A percentile compares a stretch with the other conserved stretches of the same genome.
These are phyloP conservation scores for Carollia perspicillata DNA, from an alignment of 2,113 vertebrate species.

Conservation along the genomic window DNA sequence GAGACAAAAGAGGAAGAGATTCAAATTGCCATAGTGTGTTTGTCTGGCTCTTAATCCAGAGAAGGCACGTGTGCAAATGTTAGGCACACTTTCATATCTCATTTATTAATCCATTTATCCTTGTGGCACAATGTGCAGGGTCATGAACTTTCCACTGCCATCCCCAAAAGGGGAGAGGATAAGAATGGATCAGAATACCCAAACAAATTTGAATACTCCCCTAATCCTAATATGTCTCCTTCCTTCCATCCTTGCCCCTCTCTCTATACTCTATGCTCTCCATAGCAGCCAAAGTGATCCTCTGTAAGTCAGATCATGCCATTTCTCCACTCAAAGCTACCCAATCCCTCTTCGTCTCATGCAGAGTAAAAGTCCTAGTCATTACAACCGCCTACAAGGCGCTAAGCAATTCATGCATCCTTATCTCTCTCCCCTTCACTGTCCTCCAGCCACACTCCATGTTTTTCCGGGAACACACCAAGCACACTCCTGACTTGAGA, in stretches of 20 bases:
- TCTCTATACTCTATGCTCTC: neutral
- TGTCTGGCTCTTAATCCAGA: neutral
- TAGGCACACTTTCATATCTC: neutral
- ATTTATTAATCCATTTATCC: slow-evolving; percentile 15
- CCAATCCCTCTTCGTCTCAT: neutral
- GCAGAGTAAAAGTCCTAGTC: slow-evolving; percentile 12
- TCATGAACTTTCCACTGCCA: neutral
- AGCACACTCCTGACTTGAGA: neutral
- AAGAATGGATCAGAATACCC: neutral
- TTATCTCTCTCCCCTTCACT: neutral
- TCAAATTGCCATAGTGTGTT: neutral
- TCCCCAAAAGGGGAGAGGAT: neutral
- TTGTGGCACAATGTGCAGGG: neutral
- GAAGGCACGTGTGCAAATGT: neutral
- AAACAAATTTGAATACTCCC: neutral
- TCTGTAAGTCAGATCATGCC: neutral
- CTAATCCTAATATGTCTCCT: neutral
- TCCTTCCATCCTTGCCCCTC: neutral
- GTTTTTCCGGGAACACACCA: neutral
- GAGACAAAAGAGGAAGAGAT: slow-evolving; percentile 1
- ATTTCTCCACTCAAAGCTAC: neutral
- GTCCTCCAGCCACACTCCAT: neutral
- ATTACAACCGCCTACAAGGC: neutral
- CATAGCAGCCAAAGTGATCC: neutral
- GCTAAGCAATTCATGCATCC: neutral